A percentile compares a stretch with the other conserved stretches of the same genome.
These are phyloP conservation scores for Apocrypta bakeri DNA, from an alignment of 1,140 invertebrate genomes.

Conservation along the genomic window DNA sequence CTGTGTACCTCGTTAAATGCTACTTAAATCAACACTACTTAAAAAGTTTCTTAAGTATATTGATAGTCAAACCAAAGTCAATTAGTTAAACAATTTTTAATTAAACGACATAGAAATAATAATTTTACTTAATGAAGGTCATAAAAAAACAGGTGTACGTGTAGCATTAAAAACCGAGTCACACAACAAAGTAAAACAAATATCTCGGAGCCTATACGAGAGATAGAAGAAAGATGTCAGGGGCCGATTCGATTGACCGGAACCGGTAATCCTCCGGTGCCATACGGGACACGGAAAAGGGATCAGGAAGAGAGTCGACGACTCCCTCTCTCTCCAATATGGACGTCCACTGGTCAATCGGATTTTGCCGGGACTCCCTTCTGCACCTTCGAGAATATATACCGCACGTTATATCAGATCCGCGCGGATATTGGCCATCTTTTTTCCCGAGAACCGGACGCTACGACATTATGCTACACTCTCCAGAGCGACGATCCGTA, in stretches of 20 bases:
- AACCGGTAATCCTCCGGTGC: slow-evolving; percentile 42
- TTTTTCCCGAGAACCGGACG: not conserved
- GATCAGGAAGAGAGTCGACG: slow-evolving; percentile 33
- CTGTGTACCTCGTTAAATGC: too few species aligned
- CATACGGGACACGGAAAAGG: slow-evolving; percentile 33
- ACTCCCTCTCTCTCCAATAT: slow-evolving; percentile 68
- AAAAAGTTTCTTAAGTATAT: too few species aligned
- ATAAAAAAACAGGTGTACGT: too few species aligned
- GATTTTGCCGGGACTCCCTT: slow-evolving; percentile 66
- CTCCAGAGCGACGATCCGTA: not conserved
- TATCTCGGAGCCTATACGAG: not conserved
- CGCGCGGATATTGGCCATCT: slow-evolving; percentile 42
- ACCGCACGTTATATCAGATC: slow-evolving; percentile 11
- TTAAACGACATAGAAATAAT: too few species aligned
- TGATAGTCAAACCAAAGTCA: too few species aligned
- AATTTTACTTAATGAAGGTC: too few species aligned
- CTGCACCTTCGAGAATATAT: slow-evolving; percentile 65
- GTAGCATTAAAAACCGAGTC: not conserved
- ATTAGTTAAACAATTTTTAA: too few species aligned
- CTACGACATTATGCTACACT: slow-evolving; percentile 52
- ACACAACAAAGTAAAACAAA: not conserved
- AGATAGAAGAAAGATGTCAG: slow-evolving; percentile 12
- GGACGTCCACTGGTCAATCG: slow-evolving; percentile 69
- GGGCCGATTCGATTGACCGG: slow-evolving; percentile 39
- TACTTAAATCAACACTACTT: too few species aligned